Percentiles rank a stretch among this genome's conserved stretches.
Conservation (phyloP, 1,140 invertebrate species). For the Listronotus bonariensis region DNA sequence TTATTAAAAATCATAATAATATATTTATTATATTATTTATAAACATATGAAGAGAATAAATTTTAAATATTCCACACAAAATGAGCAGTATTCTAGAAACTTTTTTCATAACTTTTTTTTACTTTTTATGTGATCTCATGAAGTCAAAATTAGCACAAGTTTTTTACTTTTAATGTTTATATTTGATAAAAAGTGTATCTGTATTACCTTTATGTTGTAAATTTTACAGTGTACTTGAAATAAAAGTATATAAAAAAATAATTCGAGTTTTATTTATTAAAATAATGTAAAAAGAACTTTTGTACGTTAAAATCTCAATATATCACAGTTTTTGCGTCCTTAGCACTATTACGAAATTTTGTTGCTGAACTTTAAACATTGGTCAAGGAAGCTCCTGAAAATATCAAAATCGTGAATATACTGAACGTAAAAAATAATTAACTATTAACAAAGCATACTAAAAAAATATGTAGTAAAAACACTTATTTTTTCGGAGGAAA, state of each 20-base stretch:
- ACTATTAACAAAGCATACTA: too few relatives aligned
- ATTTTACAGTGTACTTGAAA: constrained; percentile 50
- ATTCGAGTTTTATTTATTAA: not conserved
- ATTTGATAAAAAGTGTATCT: constrained; percentile 35
- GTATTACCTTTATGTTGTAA: constrained; percentile 45
- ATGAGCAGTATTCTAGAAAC: too few relatives aligned
- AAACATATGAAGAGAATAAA: too few relatives aligned
- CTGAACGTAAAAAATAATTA: too few relatives aligned
- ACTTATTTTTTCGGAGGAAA: too few relatives aligned
- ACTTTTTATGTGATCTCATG: constrained; percentile 48
- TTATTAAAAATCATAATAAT: too few relatives aligned
- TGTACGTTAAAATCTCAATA: constrained; percentile 2
- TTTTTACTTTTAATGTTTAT: constrained; percentile 39
- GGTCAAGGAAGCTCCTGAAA: not conserved
- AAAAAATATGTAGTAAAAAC: too few relatives aligned
- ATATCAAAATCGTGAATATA: too few relatives aligned
- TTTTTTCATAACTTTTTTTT: not conserved
- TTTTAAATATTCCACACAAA: too few relatives aligned
- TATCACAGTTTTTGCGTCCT: not conserved
- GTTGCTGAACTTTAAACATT: not conserved
- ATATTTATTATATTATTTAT: too few relatives aligned
- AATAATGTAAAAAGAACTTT: not conserved
- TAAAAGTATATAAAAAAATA: constrained; percentile 35
- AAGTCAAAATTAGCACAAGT: constrained; percentile 48
- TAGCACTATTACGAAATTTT: not conserved